Percentiles rank a stretch among this genome's conserved stretches.
Evolutionary conservation across 1,140 invertebrate genomes (phyloP).

Genomic region (Wasmannia auropunctata): DNA sequence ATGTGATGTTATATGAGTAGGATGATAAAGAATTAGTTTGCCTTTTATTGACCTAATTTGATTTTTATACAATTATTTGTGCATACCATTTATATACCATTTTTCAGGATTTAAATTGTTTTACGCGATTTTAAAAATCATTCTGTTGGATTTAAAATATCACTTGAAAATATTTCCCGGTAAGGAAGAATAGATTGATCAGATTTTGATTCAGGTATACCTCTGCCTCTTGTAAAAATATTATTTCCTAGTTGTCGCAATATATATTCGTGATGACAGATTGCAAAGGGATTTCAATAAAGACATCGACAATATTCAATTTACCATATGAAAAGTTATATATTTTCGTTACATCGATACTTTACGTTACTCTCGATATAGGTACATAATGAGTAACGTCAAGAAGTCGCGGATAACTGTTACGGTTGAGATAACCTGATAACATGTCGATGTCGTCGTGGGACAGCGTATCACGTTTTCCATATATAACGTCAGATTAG

Average conservation of each 20-base stretch:
- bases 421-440: background rate
- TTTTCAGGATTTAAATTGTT: background rate
- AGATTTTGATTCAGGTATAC: background rate
- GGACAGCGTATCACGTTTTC: background rate
- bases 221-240: background rate
- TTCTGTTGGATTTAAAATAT: background rate
- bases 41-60: background rate
- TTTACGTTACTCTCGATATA: background rate
- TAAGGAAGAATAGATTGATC: background rate
- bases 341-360: background rate
- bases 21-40: background rate
- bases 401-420: background rate
- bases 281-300: background rate
- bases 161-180: background rate
- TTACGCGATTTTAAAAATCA: background rate
- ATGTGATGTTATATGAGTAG: background rate
- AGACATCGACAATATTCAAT: background rate
- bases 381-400: background rate
- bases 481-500: slow-evolving; percentile 7
- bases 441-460: background rate
- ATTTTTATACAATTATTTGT: background rate
- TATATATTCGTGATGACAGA: background rate
- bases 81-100: background rate
- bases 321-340: background rate
- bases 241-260: background rate